Conservation (phyloP, 2,797 vertebrate genomes). For the Hypotaenidia philippensis region DNA sequence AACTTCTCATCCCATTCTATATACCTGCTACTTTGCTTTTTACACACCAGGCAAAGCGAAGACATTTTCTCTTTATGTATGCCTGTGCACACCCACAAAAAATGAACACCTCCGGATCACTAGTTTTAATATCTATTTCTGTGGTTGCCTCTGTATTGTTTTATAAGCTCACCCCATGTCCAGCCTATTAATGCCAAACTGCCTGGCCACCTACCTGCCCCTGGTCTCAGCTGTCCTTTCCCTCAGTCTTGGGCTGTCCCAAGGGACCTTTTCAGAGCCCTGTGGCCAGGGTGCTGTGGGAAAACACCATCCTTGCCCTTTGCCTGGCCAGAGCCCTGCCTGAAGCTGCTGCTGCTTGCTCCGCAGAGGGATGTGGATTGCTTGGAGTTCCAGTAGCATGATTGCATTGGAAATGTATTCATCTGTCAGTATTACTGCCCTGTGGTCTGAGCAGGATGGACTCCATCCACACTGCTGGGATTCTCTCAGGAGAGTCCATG, state of each 20-base stretch:
- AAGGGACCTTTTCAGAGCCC: background rate
- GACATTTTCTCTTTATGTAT: background rate
- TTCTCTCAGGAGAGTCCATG: background rate
- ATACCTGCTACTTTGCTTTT: background rate
- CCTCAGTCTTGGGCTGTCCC: too few relatives aligned
- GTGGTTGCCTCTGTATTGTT: background rate
- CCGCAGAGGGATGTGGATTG: fast-evolving
- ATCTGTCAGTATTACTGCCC: too few relatives aligned
- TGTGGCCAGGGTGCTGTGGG: background rate
- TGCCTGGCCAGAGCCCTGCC: background rate
- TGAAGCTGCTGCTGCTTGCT: background rate
- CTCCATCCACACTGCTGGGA: background rate
- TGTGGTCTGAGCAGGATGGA: too few relatives aligned
- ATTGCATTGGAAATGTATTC: background rate
- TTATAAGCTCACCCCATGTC: background rate
- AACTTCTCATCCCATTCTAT: background rate
- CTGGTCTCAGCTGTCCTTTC: fast-evolving
- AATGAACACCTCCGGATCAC: background rate
- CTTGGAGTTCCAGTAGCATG: background rate
- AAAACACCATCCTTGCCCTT: background rate
- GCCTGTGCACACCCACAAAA: background rate
- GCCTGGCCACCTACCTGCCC: background rate
- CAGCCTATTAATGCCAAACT: background rate
- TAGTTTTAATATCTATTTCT: background rate
- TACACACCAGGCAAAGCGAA: background rate